Conservation (phyloP, 1,140 invertebrate genomes). For the Bombus waltoni region DNA sequence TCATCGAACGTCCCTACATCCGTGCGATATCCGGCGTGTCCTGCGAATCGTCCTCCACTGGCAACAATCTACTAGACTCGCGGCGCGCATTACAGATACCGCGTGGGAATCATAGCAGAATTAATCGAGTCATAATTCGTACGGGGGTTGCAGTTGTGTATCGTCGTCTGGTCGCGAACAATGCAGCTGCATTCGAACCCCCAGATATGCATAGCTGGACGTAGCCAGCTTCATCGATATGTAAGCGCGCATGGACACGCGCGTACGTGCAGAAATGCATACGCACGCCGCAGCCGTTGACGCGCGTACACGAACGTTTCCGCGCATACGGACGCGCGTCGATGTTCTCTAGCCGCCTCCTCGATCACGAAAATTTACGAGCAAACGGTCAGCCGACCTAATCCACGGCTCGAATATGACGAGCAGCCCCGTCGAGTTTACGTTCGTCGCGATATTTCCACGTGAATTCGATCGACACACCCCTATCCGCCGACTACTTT, state of each 20-base stretch:
- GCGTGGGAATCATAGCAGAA: conserved; percentile 1
- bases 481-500: neutral
- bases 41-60: neutral
- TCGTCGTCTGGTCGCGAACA: conserved; percentile 5
- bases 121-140: conserved; percentile 47
- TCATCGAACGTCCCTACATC: neutral
- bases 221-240: neutral
- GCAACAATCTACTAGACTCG: neutral
- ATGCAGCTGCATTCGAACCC: neutral
- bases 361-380: conserved; percentile 61
- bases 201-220: conserved; percentile 16
- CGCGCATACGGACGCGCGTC: conserved; percentile 11
- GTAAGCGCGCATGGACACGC: conserved; percentile 1
- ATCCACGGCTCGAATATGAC: conserved; percentile 38
- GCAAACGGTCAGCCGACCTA: conserved; percentile 12
- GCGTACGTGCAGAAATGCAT: conserved; percentile 41
- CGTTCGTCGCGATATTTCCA: conserved; percentile 25
- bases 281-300: neutral
- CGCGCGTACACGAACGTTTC: conserved; percentile 9
- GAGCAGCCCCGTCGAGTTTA: neutral
- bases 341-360: conserved; percentile 35
- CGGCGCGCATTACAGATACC: neutral
- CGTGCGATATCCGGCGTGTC: neutral
- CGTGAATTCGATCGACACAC: neutral
- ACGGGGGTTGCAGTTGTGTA: conserved; percentile 4